Conservation (phyloP, 1,140 invertebrate genomes). For the Gryon sp. region DNA sequence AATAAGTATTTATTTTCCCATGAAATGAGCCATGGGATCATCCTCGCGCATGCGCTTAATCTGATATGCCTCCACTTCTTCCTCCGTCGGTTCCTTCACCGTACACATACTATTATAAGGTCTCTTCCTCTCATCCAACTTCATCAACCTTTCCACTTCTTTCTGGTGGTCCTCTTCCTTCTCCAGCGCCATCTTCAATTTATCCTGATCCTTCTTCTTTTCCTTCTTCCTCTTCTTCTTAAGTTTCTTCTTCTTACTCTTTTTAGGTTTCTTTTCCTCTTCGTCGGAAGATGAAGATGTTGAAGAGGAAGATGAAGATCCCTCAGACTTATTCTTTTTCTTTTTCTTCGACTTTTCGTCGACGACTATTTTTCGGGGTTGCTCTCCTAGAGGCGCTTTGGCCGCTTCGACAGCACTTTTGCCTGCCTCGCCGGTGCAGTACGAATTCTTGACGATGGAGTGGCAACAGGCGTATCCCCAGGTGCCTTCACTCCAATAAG, state of each 20-base stretch:
- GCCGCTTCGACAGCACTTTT: slow-evolving; percentile 74
- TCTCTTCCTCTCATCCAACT: slow-evolving; percentile 92
- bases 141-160: slow-evolving; percentile 84
- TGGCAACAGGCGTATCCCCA: slow-evolving; percentile 99
- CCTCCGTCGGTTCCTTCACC: slow-evolving; percentile 90
- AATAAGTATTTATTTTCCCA: slow-evolving; percentile 20
- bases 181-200: slow-evolving; percentile 82
- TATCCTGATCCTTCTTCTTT: slow-evolving; percentile 79
- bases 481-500: slow-evolving; percentile 93
- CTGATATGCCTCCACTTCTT: slow-evolving; percentile 96
- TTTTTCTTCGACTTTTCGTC: slow-evolving; percentile 35
- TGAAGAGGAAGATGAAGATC: slow-evolving; percentile 63
- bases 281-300: slow-evolving; percentile 31
- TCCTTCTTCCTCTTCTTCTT: slow-evolving; percentile 82
- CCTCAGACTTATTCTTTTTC: slow-evolving; percentile 43
- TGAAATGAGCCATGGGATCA: slow-evolving; percentile 93
- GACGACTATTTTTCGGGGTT: not conserved
- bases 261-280: slow-evolving; percentile 77
- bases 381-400: slow-evolving; percentile 15
- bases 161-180: slow-evolving; percentile 83
- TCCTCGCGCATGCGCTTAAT: slow-evolving; percentile 91
- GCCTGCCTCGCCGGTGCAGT: slow-evolving; percentile 91
- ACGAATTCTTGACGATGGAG: slow-evolving; percentile 94
- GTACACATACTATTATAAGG: slow-evolving; percentile 95
- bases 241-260: slow-evolving; percentile 86